Conservation (phyloP, 1,140 invertebrate genomes). For the Hyposmocoma kahamanoa region DNA sequence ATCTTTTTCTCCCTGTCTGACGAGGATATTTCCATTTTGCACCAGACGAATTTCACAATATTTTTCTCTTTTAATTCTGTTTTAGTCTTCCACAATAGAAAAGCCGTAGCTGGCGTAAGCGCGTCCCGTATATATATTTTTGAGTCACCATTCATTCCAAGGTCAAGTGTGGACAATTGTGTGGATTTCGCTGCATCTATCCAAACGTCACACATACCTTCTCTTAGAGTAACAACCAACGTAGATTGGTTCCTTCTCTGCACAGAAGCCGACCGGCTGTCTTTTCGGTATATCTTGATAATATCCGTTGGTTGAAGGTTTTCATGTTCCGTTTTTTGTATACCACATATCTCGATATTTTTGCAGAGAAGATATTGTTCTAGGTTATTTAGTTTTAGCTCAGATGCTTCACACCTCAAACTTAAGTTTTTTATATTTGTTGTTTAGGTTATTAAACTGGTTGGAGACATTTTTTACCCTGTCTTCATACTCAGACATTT, state of each 20-base stretch:
- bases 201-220: background rate
- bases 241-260: background rate
- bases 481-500: background rate
- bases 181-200: background rate
- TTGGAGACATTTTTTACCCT: too few relatives aligned
- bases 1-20: background rate
- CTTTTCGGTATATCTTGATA: background rate
- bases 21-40: background rate
- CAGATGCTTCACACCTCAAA: background rate
- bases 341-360: slow-evolving; percentile 1
- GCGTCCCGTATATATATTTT: background rate
- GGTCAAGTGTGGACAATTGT: background rate
- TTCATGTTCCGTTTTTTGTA: background rate
- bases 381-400: background rate
- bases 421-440: background rate
- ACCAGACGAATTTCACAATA: slow-evolving; percentile 1
- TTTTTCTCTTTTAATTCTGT: background rate
- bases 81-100: slow-evolving; percentile 4
- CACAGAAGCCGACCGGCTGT: background rate
- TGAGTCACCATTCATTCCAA: background rate
- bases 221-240: background rate
- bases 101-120: background rate
- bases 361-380: background rate
- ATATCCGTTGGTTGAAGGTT: background rate
- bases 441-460: too few relatives aligned